A percentile compares a stretch with the other conserved stretches of the same genome.
phyloP scores from a whole-genome alignment of 2,888 invertebrate species.

The Eudasyphora cyanicolor region DNA sequence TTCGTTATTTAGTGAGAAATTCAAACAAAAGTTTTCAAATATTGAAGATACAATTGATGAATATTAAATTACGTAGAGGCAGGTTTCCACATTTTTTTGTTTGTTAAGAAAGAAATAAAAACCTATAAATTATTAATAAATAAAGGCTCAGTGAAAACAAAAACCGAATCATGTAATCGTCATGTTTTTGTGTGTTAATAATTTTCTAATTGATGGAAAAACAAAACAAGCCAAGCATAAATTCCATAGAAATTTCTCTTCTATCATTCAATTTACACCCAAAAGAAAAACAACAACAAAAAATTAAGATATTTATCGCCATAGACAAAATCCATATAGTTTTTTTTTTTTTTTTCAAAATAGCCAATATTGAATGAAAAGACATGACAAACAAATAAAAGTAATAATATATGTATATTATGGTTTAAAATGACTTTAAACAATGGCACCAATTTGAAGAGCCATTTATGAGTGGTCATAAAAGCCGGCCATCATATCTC shows the following conservation, averaged over 20 bases:
- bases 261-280: slow-evolving; percentile 28
- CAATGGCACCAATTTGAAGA: slow-evolving; percentile 58
- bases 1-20: background rate
- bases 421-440: slow-evolving; percentile 54
- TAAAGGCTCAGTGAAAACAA: background rate
- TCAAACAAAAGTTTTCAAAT: background rate
- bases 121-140: background rate
- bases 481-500: slow-evolving; percentile 36
- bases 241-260: slow-evolving; percentile 28
- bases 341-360: too few species aligned
- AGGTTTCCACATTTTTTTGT: background rate
- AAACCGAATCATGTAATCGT: slow-evolving; percentile 39
- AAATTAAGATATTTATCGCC: slow-evolving; percentile 36
- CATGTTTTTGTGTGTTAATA: slow-evolving; percentile 43
- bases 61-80: background rate
- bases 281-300: background rate
- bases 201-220: slow-evolving; percentile 29
- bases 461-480: slow-evolving; percentile 60
- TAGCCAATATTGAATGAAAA: slow-evolving; percentile 4
- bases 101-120: background rate
- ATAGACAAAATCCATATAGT: background rate
- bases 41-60: background rate
- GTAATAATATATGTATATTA: slow-evolving; percentile 32
- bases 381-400: background rate
- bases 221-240: background rate